Conservation (phyloP, 2,888 invertebrate genomes). For the Drosophila prolongata region DNA sequence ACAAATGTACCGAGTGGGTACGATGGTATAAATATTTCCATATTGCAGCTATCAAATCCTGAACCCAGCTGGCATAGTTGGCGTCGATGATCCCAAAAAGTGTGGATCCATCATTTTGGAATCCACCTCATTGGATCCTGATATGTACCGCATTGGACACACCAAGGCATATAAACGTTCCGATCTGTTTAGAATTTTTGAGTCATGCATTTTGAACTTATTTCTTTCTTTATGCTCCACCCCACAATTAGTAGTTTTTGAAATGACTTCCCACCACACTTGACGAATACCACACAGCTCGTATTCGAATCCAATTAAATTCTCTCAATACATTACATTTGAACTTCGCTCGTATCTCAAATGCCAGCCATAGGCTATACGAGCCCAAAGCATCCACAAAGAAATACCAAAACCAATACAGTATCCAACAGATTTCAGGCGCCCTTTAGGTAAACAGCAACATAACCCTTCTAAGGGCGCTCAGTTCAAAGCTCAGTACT, state of each 20-base stretch:
- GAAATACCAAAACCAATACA: constrained; percentile 33
- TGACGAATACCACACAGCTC: constrained; percentile 67
- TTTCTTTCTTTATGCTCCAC: constrained; percentile 44
- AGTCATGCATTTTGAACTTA: constrained; percentile 62
- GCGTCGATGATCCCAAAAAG: constrained; percentile 92
- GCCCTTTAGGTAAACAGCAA: constrained; percentile 66
- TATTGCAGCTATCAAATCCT: constrained; percentile 97
- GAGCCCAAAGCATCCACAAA: constrained; percentile 39
- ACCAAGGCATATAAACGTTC: constrained; percentile 91
- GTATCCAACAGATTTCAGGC: constrained; percentile 45
- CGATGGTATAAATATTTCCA: constrained; percentile 33
- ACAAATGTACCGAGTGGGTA: constrained; percentile 43
- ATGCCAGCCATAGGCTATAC: constrained; percentile 44
- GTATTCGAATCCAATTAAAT: constrained; percentile 56
- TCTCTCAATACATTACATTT: constrained; percentile 27
- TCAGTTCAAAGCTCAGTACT: constrained; percentile 54
- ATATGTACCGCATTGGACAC: constrained; percentile 97
- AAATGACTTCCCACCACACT: constrained; percentile 55
- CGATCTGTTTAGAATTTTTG: constrained; percentile 67
- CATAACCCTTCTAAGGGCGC: constrained; percentile 68
- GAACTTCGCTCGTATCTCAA: constrained; percentile 38
- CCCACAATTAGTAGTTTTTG: constrained; percentile 57
- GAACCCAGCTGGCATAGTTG: constrained; percentile 94
- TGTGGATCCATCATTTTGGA: constrained; percentile 86
- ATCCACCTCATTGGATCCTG: constrained; percentile 93